phyloP scores from a whole-genome alignment of 2,113 vertebrate genomes.

The Embiotoca jacksoni region DNA sequence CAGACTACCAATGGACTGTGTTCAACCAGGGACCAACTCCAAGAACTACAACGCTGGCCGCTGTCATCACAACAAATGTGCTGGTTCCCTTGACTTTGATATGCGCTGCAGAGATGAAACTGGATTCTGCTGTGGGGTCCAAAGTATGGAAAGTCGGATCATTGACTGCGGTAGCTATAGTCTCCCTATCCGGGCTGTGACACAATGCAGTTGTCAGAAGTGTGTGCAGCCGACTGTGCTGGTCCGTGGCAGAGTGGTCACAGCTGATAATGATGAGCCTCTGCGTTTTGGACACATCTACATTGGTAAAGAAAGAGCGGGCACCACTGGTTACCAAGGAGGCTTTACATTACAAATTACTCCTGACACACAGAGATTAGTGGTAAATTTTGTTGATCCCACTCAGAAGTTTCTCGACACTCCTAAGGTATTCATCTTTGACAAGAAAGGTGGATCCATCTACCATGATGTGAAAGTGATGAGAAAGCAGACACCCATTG shows the following conservation, averaged over 20 bases:
- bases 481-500: constrained; percentile 87
- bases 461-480: constrained; percentile 94
- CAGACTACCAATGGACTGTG: constrained; percentile 90
- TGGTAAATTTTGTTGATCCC: constrained; percentile 91
- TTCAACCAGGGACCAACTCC: constrained; percentile 82
- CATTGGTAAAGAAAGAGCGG: constrained; percentile 86
- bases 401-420: constrained; percentile 88
- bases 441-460: constrained; percentile 89
- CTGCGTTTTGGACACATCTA: constrained; percentile 93
- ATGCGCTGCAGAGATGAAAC: constrained; percentile 83
- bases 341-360: constrained; percentile 93
- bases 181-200: constrained; percentile 90
- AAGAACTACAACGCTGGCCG: constrained; percentile 89
- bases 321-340: constrained; percentile 93
- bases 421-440: constrained; percentile 92
- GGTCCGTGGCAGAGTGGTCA: constrained; percentile 89
- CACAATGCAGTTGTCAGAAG: constrained; percentile 89
- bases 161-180: constrained; percentile 86
- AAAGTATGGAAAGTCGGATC: constrained; percentile 84
- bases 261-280: constrained; percentile 90
- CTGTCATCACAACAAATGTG: constrained; percentile 87
- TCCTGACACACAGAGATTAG: constrained; percentile 86
- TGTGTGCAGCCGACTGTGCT: constrained; percentile 87
- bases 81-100: constrained; percentile 75
- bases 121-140: constrained; percentile 88